Percentiles rank a stretch among this genome's conserved stretches.
phyloP scores from a whole-genome alignment of 2,113 vertebrate genomes.

The Lycaon pictus region DNA sequence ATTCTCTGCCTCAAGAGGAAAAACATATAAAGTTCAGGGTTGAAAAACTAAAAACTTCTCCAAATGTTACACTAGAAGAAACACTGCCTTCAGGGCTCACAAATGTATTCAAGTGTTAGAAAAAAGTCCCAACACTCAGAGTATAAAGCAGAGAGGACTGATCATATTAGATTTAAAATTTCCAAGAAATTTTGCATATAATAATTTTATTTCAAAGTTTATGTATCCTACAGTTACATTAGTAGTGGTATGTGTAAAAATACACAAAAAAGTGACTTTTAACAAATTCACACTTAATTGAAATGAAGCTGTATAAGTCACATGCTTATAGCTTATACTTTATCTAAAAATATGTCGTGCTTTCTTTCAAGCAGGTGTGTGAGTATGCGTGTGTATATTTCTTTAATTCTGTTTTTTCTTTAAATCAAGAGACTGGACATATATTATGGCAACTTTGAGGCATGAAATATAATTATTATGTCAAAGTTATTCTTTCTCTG shows the following conservation, averaged over 20 bases:
- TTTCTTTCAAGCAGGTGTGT: conserved; percentile 54
- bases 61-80: neutral
- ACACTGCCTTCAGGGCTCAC: neutral
- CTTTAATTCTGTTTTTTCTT: neutral
- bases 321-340: neutral
- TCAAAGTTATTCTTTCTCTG: conserved; percentile 81
- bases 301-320: neutral
- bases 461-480: conserved; percentile 82
- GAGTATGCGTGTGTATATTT: neutral
- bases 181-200: neutral
- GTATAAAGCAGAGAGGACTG: neutral
- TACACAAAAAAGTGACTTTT: neutral
- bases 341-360: conserved; percentile 2
- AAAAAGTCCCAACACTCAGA: accelerated
- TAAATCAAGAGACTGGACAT: neutral
- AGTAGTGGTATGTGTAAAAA: neutral
- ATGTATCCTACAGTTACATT: neutral
- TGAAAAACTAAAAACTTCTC: conserved; percentile 22
- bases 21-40: neutral
- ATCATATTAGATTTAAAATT: neutral
- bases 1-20: neutral
- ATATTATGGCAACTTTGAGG: conserved; percentile 61
- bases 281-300: conserved; percentile 6
- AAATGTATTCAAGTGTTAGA: neutral
- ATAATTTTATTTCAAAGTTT: neutral